These are phyloP conservation scores for Dendrophyllia cribrosa DNA, from an alignment of 64 coral and sea anemone species.

Conservation along the genomic window DNA sequence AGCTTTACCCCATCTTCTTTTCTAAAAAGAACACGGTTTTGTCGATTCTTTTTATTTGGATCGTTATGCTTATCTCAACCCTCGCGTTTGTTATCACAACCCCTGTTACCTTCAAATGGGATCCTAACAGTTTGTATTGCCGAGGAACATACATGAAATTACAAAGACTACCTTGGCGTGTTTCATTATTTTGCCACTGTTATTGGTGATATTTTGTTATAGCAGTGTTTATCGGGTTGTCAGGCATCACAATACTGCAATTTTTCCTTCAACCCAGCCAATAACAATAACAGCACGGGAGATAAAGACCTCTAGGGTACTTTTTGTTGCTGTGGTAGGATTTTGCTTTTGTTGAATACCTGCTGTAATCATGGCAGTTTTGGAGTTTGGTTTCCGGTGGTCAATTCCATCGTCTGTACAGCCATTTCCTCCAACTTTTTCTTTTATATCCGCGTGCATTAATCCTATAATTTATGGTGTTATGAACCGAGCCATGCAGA, in stretches of 20 bases:
- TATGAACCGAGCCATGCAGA: slow-evolving; percentile 4
- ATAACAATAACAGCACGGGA: background rate
- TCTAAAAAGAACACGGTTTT: too few relatives aligned
- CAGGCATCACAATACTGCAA: background rate
- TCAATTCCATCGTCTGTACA: background rate
- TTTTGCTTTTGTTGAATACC: background rate
- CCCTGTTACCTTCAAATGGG: too few relatives aligned
- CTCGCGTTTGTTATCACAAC: too few relatives aligned
- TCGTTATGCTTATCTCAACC: too few relatives aligned
- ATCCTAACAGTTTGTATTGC: too few relatives aligned
- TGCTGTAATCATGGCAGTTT: background rate
- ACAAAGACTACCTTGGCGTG: background rate
- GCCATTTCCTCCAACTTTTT: background rate
- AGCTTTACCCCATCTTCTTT: too few relatives aligned
- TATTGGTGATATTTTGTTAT: background rate
- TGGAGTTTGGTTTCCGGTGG: background rate
- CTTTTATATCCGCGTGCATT: background rate
- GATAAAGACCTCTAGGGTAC: background rate
- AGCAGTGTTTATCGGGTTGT: background rate
- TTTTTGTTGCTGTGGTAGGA: slow-evolving; percentile 4
- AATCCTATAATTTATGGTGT: background rate
- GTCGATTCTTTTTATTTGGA: too few relatives aligned
- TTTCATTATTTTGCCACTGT: background rate
- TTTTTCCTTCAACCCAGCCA: background rate
- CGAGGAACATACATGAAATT: too few relatives aligned